Base-by-base conservation (phyloP, 1,140 invertebrate species). In the Riptortus pedestris region DNA sequence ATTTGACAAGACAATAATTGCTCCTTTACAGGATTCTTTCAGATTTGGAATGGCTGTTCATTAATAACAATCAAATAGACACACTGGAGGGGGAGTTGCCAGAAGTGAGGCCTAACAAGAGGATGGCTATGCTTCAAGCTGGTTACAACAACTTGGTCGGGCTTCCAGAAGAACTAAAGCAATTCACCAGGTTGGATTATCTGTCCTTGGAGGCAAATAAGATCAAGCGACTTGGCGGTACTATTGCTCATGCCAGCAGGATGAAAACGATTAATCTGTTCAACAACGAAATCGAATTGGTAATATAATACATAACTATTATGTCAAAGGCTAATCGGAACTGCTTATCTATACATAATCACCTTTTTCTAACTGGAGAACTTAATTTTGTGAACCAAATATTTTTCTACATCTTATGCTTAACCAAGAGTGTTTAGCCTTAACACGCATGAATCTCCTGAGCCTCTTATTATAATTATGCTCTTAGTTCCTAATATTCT, bases 31-130 rank as follows among this genome's bases (percentile, higher is more conserved):
- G 79, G 63, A 81, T 85, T 60, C 71, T 90, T 29, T 79, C 83
- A 66, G 79, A 85, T 60, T 73, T 90, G 16, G 81, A 86, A 70
- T 88, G 87, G 82, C 77, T 91, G 38, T 83, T 88, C 60, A 81
- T 90, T 27, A 88, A 88, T 71, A 78, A 81, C 20, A 91, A 91
- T 71, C 78, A 85, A 55, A 74, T 91, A 29, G 81, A 81, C 58
- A 79, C 81, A 14, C 75, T 91, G 64, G 87, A 90, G 20, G 82
- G 82, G 26, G 84, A 91, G 74, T 71, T 91, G 65, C 87, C 87
- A 11, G 75, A 76, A 57, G 77, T 79, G 69, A 66, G 63, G 72
- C 77, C 77, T 76, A 82, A 74, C 76, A 82, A 78, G 0, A 83
- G 81, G 70, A 71, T 90, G 2, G 78, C 79, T 18, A 78, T 87